phyloP scores from a whole-genome alignment of 2,797 vertebrate genomes.

The Basileuterus tristriatus region DNA sequence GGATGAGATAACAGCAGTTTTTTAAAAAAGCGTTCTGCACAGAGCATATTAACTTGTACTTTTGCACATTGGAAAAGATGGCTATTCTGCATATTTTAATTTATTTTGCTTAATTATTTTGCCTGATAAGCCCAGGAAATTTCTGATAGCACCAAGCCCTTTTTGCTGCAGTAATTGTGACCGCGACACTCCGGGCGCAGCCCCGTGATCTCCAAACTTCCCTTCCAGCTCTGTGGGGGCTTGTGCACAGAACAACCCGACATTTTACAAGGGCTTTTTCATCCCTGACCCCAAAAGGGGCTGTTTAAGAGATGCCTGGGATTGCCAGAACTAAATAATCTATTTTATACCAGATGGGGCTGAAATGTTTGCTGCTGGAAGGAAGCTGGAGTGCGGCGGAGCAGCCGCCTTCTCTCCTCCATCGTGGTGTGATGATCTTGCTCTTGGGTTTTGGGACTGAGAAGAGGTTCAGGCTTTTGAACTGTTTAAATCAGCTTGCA shows the following conservation, averaged over 20 bases:
- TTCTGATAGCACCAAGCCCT: neutral
- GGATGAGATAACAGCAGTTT: fast-evolving
- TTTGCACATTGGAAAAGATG: neutral
- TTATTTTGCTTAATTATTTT: neutral
- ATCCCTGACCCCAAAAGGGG: neutral
- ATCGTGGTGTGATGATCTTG: fast-evolving
- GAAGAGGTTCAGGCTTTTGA: neutral
- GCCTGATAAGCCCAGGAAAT: neutral
- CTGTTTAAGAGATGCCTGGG: neutral
- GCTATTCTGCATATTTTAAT: neutral
- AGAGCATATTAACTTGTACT: fast-evolving
- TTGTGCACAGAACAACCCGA: neutral
- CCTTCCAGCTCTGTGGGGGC: neutral
- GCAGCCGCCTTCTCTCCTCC: fast-evolving
- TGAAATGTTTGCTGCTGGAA: neutral
- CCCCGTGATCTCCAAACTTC: neutral
- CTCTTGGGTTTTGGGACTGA: neutral
- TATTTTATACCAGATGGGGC: fast-evolving
- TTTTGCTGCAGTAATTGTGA: neutral
- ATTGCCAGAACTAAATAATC: neutral
- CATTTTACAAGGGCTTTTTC: neutral
- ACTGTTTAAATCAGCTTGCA: neutral
- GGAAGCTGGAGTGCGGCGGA: fast-evolving
- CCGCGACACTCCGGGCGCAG: fast-evolving
- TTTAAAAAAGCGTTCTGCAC: fast-evolving